A percentile compares a stretch with the other conserved stretches of the same genome.
Evolutionary conservation across 2,888 invertebrate genomes (phyloP).

Genomic region (Branchipolynoe longqiensis): DNA sequence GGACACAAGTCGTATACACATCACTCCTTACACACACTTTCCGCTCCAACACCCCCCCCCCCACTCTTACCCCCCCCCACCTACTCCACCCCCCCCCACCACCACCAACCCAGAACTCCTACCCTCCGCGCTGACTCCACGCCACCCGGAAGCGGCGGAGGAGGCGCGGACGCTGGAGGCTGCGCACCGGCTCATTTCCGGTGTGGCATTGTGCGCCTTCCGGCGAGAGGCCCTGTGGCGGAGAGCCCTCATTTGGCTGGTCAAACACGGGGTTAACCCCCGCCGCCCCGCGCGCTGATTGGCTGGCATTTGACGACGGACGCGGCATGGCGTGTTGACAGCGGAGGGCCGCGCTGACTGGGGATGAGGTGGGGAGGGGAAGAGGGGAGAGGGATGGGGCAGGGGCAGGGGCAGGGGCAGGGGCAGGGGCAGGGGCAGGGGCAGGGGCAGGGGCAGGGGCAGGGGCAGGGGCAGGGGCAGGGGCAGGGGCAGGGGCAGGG

Average conservation of each 20-base stretch:
- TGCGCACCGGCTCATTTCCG: slow-evolving; percentile 38
- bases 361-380: no score
- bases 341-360: no score
- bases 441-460: no score
- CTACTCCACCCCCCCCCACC: not conserved
- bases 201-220: slow-evolving; percentile 25
- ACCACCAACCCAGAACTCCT: not conserved
- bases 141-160: not conserved
- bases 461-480: no score
- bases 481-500: no score
- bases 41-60: not conserved
- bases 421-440: no score
- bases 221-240: slow-evolving; percentile 2
- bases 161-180: slow-evolving; percentile 19
- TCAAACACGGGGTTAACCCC: slow-evolving; percentile 40
- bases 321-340: no score
- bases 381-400: not conserved
- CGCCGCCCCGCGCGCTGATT: slow-evolving; percentile 4
- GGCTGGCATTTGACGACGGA: slow-evolving; percentile 5
- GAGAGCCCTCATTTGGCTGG: slow-evolving; percentile 33
- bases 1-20: no score
- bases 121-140: not conserved
- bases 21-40: no score
- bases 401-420: no score
- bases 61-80: not conserved